A percentile compares a stretch with the other conserved stretches of the same genome.
Evolutionary conservation across 2,888 invertebrate species (phyloP).

Genomic region (Caenorhabditis panamensis): DNA sequence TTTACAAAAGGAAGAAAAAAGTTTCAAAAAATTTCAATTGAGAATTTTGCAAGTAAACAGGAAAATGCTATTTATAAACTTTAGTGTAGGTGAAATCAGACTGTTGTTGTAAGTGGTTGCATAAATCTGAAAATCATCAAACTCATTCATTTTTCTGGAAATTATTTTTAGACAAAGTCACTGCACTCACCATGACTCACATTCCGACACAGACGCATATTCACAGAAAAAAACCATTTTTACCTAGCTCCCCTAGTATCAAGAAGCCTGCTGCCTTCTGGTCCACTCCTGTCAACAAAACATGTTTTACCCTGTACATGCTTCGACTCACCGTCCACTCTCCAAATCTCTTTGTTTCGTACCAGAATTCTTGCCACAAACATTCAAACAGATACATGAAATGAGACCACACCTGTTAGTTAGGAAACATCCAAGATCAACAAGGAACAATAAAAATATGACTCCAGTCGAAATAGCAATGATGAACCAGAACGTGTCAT

Average conservation of each 20-base stretch:
- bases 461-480: slow-evolving; percentile 82
- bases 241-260: slow-evolving; percentile 51
- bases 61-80: neutral
- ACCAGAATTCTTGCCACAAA: slow-evolving; percentile 66
- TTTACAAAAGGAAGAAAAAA: neutral
- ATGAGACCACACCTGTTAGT: slow-evolving; percentile 84
- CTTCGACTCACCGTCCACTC: slow-evolving; percentile 62
- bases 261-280: slow-evolving; percentile 53
- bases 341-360: slow-evolving; percentile 64
- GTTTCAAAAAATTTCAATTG: neutral
- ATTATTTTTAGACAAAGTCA: neutral
- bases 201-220: slow-evolving; percentile 22
- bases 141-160: neutral
- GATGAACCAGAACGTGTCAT: neutral
- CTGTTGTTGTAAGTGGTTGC: slow-evolving; percentile 56
- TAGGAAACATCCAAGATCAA: slow-evolving; percentile 90
- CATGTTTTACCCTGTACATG: neutral
- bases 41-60: neutral
- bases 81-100: slow-evolving; percentile 29
- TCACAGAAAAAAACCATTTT: slow-evolving; percentile 24
- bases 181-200: slow-evolving; percentile 44
- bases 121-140: slow-evolving; percentile 39
- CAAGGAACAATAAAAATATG: slow-evolving; percentile 86
- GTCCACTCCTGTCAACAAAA: slow-evolving; percentile 38
- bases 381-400: slow-evolving; percentile 80